A percentile compares a stretch with the other conserved stretches of the same genome.
These are phyloP conservation scores for Chiropotes sagulatus DNA, from an alignment of 2,797 vertebrate species.

Conservation along the genomic window DNA sequence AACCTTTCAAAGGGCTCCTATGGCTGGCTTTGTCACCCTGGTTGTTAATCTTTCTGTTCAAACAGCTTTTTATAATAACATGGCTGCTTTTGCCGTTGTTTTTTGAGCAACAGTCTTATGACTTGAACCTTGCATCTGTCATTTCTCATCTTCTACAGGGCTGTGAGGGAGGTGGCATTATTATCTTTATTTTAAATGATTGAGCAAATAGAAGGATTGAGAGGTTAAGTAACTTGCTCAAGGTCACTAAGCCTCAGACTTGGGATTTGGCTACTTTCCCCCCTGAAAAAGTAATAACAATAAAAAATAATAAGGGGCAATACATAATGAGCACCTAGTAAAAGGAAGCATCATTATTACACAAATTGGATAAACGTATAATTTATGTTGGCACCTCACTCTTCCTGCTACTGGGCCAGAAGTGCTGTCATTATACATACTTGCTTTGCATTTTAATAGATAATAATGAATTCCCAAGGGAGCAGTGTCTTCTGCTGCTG, in stretches of 20 bases:
- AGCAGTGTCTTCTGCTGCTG: background rate
- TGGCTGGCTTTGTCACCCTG: background rate
- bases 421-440: background rate
- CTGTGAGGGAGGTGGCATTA: too few species aligned
- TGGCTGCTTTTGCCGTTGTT: background rate
- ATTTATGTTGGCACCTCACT: background rate
- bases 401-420: background rate
- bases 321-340: background rate
- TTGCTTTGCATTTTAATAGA: conserved; percentile 3
- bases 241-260: background rate
- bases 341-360: conserved; percentile 25
- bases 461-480: background rate
- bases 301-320: background rate
- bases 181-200: background rate
- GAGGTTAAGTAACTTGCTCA: background rate
- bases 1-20: background rate
- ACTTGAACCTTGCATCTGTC: background rate
- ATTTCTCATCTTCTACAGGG: background rate
- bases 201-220: background rate
- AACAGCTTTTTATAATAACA: background rate
- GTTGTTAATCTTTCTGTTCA: background rate
- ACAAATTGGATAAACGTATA: conserved; percentile 49
- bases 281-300: background rate
- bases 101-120: background rate
- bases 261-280: conserved; percentile 35